Evolutionary conservation across 2,113 vertebrate genomes (phyloP), one percentile per base, ranked within the genome.

Genomic region (Rhinogobius similis): DNA sequence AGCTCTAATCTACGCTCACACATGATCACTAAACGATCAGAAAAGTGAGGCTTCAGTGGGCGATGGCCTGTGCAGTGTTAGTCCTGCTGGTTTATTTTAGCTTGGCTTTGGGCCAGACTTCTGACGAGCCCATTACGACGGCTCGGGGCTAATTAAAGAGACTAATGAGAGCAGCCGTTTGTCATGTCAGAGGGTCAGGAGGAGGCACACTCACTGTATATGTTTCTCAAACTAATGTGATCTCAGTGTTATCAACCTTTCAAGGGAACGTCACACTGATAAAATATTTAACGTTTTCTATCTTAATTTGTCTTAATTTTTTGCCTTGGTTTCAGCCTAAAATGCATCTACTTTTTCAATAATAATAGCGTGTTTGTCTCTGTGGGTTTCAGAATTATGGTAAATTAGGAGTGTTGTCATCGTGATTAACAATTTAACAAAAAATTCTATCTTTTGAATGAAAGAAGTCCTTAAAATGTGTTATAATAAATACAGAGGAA

Each of bases 131-230:
- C 64, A 43, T 79, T 75, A 72, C 65, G 77, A 78, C 81, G 64
- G 78, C 67, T 76, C 70, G 74, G 77, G 70, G 81, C 90, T 86
- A 92, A 92, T 93, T 92, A 92, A 88, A 89, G 89, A 85, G 86
- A 88, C 85, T 89, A 89, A 92, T 92, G 89, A 90, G 87, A 67
- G 68, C 53, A 26, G 4, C 29, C 0, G 44, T 76, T 90, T 84
- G 87, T 91, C 89, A 63, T 80, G 77, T 85, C 82, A 62, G 67
- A 55, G 48, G 63, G 82, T 75, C 75, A 65, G 74, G 52, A 48
- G 69, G 55, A 71, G 75, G 23, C 52, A 55, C 11, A 26, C 23
- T 26, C 23, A 55, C 52, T 55, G 52, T 55, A 26, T 55, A 55
- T 55, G 52, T 26, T 26, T 55, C 21, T 55, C 52, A 55, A 13